Conservation (phyloP, 2,888 invertebrate genomes). For the Polietes domitor region DNA sequence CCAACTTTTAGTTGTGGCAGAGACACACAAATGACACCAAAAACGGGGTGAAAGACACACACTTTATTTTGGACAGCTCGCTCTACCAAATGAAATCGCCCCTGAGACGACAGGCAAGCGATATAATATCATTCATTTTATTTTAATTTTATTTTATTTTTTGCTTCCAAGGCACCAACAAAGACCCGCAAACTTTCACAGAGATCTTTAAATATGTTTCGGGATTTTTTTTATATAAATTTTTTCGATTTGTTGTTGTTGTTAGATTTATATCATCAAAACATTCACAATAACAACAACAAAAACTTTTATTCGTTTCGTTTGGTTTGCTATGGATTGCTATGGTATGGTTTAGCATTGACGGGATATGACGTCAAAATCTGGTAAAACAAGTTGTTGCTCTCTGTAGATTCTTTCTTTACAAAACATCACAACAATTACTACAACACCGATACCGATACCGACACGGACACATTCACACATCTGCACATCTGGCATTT, state of each 20-base stretch:
- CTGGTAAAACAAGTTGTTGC: slow-evolving; percentile 63
- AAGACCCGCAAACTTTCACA: slow-evolving; percentile 17
- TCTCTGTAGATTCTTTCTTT: slow-evolving; percentile 35
- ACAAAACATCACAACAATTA: slow-evolving; percentile 17
- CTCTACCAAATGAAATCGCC: slow-evolving; percentile 37
- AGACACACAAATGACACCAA: too few relatives aligned
- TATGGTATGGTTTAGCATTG: slow-evolving; percentile 48
- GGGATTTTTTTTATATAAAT: slow-evolving; percentile 29
- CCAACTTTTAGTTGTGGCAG: slow-evolving; percentile 32
- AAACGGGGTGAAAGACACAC: slow-evolving; percentile 46
- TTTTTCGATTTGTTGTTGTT: neutral
- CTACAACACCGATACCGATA: neutral
- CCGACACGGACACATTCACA: neutral
- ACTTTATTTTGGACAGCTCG: slow-evolving; percentile 10
- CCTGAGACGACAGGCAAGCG: slow-evolving; percentile 24
- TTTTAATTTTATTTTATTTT: slow-evolving; percentile 3
- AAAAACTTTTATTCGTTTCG: slow-evolving; percentile 35
- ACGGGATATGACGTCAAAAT: slow-evolving; percentile 65
- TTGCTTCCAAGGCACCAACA: slow-evolving; percentile 40
- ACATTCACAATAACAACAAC: slow-evolving; percentile 53
- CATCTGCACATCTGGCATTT: neutral
- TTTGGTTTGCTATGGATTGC: neutral
- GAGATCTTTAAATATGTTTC: neutral
- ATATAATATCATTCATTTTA: slow-evolving; percentile 12
- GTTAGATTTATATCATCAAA: slow-evolving; percentile 17